These are phyloP conservation scores for Mycetomoellerius zeteki DNA, from an alignment of 1,140 invertebrate genomes.

Conservation along the genomic window DNA sequence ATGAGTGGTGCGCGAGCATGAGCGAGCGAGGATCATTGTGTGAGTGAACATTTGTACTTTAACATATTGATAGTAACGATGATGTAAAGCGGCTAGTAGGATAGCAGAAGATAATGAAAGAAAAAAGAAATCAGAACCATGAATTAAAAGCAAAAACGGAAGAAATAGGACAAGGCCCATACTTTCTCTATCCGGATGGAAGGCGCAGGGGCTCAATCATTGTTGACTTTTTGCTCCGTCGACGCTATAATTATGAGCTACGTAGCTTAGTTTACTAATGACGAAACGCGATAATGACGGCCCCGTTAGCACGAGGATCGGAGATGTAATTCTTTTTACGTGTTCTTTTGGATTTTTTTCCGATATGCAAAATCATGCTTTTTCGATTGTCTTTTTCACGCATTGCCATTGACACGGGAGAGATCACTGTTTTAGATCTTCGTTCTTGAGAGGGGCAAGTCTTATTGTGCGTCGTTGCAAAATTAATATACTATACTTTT, in stretches of 20 bases:
- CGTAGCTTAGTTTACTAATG: conserved; percentile 65
- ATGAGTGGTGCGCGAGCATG: conserved; percentile 82
- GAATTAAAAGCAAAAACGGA: conserved; percentile 59
- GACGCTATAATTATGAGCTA: conserved; percentile 71
- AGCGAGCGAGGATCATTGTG: conserved; percentile 83
- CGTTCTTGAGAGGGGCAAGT: neutral
- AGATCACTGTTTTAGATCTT: neutral
- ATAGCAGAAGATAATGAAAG: conserved; percentile 78
- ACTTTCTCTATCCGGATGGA: conserved; percentile 74
- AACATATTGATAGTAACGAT: conserved; percentile 86
- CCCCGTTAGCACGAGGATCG: conserved; percentile 42
- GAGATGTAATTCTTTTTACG: neutral
- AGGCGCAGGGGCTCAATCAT: conserved; percentile 81
- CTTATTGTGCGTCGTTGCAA: conserved; percentile 24
- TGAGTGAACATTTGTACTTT: conserved; percentile 87
- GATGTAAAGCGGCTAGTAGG: conserved; percentile 85
- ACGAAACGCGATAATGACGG: conserved; percentile 67
- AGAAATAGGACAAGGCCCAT: conserved; percentile 67
- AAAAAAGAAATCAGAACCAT: conserved; percentile 76
- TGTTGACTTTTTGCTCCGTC: conserved; percentile 78
- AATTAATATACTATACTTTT: conserved; percentile 50
- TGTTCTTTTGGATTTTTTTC: neutral
- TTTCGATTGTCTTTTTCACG: too few relatives aligned
- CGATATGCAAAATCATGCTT: neutral
- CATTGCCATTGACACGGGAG: neutral